Evolutionary conservation across 2,797 vertebrate genomes (phyloP).

Genomic region (Botia almorhae): DNA sequence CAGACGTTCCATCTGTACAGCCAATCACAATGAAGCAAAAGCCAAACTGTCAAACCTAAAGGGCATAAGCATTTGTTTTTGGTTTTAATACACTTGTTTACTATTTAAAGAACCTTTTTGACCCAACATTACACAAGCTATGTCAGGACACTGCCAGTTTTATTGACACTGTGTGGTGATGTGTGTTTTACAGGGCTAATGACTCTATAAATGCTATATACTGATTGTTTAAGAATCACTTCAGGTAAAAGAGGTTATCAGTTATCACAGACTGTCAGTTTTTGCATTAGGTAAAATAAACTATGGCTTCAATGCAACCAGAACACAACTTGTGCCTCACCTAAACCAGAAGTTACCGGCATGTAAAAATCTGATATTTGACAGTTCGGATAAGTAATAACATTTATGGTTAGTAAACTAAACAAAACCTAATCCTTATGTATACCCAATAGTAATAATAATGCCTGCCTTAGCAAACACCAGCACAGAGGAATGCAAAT

Average conservation of each 20-base stretch:
- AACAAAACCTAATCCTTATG: too few relatives aligned
- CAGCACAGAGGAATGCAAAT: too few relatives aligned
- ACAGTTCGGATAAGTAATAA: too few relatives aligned
- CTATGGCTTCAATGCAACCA: neutral
- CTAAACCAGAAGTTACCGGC: too few relatives aligned
- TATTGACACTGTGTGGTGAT: neutral
- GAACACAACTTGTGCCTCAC: too few relatives aligned
- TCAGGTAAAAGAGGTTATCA: slow-evolving; percentile 9
- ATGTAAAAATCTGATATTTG: too few relatives aligned
- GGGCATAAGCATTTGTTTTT: neutral
- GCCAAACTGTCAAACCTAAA: neutral
- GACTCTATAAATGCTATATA: neutral
- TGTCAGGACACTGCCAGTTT: neutral
- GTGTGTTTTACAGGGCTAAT: slow-evolving; percentile 21
- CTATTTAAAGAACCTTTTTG: neutral
- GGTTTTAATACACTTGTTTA: slow-evolving; percentile 4
- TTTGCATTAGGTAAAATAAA: neutral
- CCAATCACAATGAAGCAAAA: slow-evolving; percentile 12
- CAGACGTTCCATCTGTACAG: neutral
- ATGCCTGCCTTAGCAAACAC: too few relatives aligned
- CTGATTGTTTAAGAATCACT: neutral
- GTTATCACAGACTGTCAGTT: neutral
- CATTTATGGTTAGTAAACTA: too few relatives aligned
- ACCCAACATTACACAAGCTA: neutral
- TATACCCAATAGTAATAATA: too few relatives aligned